Conservation (phyloP, 2,888 invertebrate species). For the Oscheius sp. region DNA sequence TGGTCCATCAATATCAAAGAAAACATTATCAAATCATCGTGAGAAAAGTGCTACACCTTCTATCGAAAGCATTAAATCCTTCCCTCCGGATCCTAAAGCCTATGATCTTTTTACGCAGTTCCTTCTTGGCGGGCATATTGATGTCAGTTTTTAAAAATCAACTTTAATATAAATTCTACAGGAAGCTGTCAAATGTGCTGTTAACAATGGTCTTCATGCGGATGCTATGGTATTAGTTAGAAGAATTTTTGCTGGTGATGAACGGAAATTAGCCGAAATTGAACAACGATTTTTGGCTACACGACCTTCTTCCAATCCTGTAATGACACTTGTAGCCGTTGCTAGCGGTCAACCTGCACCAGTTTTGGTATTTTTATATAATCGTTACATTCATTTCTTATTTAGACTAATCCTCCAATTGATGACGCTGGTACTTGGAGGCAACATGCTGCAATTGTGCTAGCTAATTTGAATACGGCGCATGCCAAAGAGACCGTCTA, state of each 20-base stretch:
- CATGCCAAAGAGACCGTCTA: conserved; percentile 62
- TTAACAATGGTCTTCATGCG: conserved; percentile 59
- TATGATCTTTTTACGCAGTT: conserved; percentile 57
- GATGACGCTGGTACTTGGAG: conserved; percentile 84
- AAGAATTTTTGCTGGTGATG: conserved; percentile 55
- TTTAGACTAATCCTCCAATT: conserved; percentile 52
- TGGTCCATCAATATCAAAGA: neutral
- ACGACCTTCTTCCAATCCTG: conserved; percentile 60
- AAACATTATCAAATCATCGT: conserved; percentile 26
- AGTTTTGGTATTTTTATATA: conserved; percentile 39
- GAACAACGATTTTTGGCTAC: conserved; percentile 58
- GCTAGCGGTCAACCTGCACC: conserved; percentile 60
- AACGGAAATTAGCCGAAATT: conserved; percentile 48
- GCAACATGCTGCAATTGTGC: conserved; percentile 92
- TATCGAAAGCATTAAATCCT: conserved; percentile 59
- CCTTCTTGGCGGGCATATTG: conserved; percentile 63
- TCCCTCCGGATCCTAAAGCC: conserved; percentile 47
- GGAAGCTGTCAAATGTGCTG: conserved; percentile 65
- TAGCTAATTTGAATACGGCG: conserved; percentile 71
- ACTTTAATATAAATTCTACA: conserved; percentile 27
- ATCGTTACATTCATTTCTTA: neutral
- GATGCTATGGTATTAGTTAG: conserved; percentile 64
- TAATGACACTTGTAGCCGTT: conserved; percentile 62
- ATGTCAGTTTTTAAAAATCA: conserved; percentile 41
- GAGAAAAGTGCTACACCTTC: conserved; percentile 43